Base-by-base conservation (phyloP, 2,113 vertebrate genomes). In the Nicator chloris region DNA sequence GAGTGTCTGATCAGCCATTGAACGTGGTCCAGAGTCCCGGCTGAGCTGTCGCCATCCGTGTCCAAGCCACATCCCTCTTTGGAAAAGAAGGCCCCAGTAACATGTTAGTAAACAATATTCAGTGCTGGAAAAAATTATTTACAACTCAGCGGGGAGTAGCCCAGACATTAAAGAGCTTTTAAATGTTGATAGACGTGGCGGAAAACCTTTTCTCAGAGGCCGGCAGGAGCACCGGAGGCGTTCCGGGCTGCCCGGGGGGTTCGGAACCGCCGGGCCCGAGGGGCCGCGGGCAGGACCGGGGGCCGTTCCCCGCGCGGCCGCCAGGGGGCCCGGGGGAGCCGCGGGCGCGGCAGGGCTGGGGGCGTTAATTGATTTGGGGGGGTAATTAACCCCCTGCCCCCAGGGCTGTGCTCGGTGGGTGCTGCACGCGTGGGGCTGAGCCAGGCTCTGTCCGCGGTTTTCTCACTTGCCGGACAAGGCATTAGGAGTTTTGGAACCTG, bases 221-320 rank as follows among this genome's bases (percentile, higher is more conserved):
- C 9, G 1, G 49, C 7, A 7, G 66, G 51, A 35, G 11, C 61
- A 0, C 3, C 0, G 78, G 20, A 0, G 13, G 24, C 27, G 28
- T 0, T 3, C 11, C 0, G 14, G 39, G 53, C 50, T 16, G 31
- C 0, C 6, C 5, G 57, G 28, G 0, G 26, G 72, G 33, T 0
- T 14, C 10, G 54, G 54, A 16, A 47, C 57, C 1, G 16, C 56
- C 37, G 4, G 50, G 50, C 9, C 50, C 50, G 50, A 28, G 50
- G 27, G 15, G 50, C 50, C 8, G 26, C 49, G 26, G 50, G 50
- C 1, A 30, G 5, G 47, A 2, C 11, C 30, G 21, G 50, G 7
- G 11, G 70, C 70, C 12, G 68, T 21, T 37, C 56, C 68, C 33
- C 21, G 3, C 22, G 37, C 2, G 39, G 39, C 64, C 84, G n/a